A percentile compares a stretch with the other conserved stretches of the same genome.
Conservation (phyloP, 2,113 vertebrate genomes). For the Paraplagusia blochii region DNA sequence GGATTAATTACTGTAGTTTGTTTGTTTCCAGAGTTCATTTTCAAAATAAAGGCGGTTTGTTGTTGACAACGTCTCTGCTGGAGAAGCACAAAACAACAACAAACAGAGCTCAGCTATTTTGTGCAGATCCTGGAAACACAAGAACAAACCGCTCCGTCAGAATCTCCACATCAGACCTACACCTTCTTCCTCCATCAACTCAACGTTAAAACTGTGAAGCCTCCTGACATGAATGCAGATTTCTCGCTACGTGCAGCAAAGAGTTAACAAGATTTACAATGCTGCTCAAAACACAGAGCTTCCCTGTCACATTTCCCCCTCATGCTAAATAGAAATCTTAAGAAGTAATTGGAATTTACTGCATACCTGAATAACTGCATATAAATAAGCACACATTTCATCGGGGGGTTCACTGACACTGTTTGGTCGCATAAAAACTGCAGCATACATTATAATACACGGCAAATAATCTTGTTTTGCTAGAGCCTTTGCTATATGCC, state of each 20-base stretch:
- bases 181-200: slow-evolving; percentile 42
- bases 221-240: slow-evolving; percentile 59
- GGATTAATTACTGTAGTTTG: no score
- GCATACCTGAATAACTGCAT: slow-evolving; percentile 89
- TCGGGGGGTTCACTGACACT: slow-evolving; percentile 69
- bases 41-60: no score
- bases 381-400: slow-evolving; percentile 79
- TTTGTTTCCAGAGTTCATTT: no score
- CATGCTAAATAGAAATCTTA: slow-evolving; percentile 86
- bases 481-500: slow-evolving; percentile 57
- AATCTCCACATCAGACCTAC: slow-evolving; percentile 24
- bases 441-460: slow-evolving; percentile 73
- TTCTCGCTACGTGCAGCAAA: slow-evolving; percentile 46
- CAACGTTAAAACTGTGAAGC: slow-evolving; percentile 46
- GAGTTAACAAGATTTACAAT: slow-evolving; percentile 75
- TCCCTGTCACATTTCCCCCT: slow-evolving; percentile 62
- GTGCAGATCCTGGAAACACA: no score
- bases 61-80: no score
- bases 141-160: background rate
- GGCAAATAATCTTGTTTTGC: slow-evolving; percentile 74
- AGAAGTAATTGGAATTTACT: slow-evolving; percentile 90
- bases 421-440: slow-evolving; percentile 71
- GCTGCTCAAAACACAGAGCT: slow-evolving; percentile 69
- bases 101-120: no score
- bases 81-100: no score